Base-by-base conservation (phyloP, 2,888 invertebrate genomes). In the Lymantria dispar region DNA sequence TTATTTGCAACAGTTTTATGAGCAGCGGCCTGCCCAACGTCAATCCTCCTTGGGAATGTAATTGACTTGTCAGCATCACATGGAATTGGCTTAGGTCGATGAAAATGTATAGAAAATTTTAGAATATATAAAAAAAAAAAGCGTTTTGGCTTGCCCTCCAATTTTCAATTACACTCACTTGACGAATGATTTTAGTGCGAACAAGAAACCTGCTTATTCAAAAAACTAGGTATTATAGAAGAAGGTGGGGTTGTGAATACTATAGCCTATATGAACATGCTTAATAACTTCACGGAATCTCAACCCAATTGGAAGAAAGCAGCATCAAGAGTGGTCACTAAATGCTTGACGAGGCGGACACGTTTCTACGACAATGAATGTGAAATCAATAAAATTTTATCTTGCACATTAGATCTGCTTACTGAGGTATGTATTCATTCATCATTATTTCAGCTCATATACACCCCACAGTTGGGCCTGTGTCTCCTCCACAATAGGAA, bases 371-470 rank as follows among this genome's bases (percentile, higher is more conserved):
- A 71, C 0, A 74, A 64, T 0, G 78, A 72, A 0, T 90, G 90
- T 50, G 78, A 84, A 48, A 83, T 91, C 5, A 89, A 89, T 43
- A 80, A 75, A 9, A 47, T 91, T 0, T 47, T 90, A 36, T 74
- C 78, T 12, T 91, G 90, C 37, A 83, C 85, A 1, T 74, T 87
- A 29, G 90, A 90, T 66, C 78, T 88, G 0, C 64, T 90, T 1
- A 76, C 83, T 48, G 90, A 90, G 83, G 90, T 90, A 62, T 64
- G 42, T 50, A 45, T 15, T 41, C 40, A 33, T 37, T 10, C n/a
- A n/a, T n/a, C n/a, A n/a, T n/a, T n/a, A n/a, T n/a, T n/a, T n/a
- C n/a, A n/a, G n/a, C n/a, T n/a, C n/a, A n/a, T n/a, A n/a, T n/a
- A n/a, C n/a, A n/a, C n/a, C n/a, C n/a, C n/a, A n/a, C n/a, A n/a